phyloP scores from a whole-genome alignment of 2,797 vertebrate genomes.

The Ateles fusciceps region DNA sequence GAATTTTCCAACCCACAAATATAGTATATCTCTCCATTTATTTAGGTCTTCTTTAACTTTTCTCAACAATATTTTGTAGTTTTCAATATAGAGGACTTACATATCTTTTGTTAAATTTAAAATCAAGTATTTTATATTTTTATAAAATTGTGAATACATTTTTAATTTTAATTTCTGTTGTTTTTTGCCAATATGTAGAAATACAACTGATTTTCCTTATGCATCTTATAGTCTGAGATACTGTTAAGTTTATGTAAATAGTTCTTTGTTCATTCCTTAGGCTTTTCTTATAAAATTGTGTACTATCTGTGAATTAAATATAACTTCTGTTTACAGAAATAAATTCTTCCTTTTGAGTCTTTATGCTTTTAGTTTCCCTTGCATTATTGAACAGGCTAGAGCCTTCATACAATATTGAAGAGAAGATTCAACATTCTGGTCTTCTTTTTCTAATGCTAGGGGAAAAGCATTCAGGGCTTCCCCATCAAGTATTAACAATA shows the following conservation, averaged over 20 bases:
- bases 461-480: background rate
- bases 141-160: background rate
- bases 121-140: background rate
- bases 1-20: conserved; percentile 2
- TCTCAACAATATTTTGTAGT: background rate
- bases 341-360: conserved; percentile 34
- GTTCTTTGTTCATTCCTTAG: background rate
- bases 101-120: background rate
- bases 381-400: background rate
- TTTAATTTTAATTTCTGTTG: background rate
- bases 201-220: background rate
- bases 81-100: background rate
- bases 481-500: background rate
- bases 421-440: background rate
- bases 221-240: background rate
- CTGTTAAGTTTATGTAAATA: background rate
- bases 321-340: background rate
- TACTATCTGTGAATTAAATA: background rate
- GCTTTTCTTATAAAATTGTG: background rate
- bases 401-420: background rate
- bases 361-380: background rate
- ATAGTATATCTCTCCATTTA: background rate
- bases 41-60: background rate
- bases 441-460: background rate
- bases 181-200: conserved; percentile 2